Evolutionary conservation across 1,140 invertebrate genomes (phyloP).

Genomic region (Philaenus spumarius): DNA sequence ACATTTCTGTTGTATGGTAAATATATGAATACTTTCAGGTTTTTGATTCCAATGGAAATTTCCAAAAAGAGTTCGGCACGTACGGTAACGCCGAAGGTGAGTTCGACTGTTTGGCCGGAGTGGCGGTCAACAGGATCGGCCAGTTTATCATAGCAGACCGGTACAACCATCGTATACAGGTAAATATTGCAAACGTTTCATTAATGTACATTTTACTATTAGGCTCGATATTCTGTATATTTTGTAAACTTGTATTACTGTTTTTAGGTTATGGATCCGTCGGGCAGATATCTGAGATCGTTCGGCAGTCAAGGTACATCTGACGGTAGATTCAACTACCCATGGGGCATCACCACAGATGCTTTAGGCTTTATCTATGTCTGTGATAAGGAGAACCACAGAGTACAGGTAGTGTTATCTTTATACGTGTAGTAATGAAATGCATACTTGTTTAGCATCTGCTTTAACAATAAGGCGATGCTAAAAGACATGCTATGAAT

Average conservation of each 20-base stretch:
- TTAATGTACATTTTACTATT: too few relatives aligned
- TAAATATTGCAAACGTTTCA: too few relatives aligned
- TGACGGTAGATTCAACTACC: conserved; percentile 92
- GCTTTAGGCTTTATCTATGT: conserved; percentile 98
- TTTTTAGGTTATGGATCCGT: conserved; percentile 83
- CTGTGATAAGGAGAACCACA: conserved; percentile 98
- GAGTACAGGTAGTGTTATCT: conserved; percentile 89
- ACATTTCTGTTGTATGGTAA: too few relatives aligned
- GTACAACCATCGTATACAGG: conserved; percentile 94
- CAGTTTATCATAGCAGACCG: conserved; percentile 94
- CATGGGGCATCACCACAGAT: conserved; percentile 97
- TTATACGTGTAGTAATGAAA: too few relatives aligned
- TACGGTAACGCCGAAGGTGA: conserved; percentile 93
- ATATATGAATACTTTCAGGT: too few relatives aligned
- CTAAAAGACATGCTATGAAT: too few relatives aligned
- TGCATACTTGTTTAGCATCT: too few relatives aligned
- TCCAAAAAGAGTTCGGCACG: conserved; percentile 87
- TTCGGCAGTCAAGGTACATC: conserved; percentile 90
- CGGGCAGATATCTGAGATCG: conserved; percentile 79
- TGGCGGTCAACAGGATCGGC: conserved; percentile 91
- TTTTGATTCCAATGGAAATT: conserved; percentile 82
- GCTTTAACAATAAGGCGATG: too few relatives aligned
- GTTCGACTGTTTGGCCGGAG: conserved; percentile 94
- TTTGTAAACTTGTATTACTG: too few relatives aligned
- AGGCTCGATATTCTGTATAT: too few relatives aligned